phyloP scores from a whole-genome alignment of 2,888 invertebrate species.

The Agriopis marginaria region DNA sequence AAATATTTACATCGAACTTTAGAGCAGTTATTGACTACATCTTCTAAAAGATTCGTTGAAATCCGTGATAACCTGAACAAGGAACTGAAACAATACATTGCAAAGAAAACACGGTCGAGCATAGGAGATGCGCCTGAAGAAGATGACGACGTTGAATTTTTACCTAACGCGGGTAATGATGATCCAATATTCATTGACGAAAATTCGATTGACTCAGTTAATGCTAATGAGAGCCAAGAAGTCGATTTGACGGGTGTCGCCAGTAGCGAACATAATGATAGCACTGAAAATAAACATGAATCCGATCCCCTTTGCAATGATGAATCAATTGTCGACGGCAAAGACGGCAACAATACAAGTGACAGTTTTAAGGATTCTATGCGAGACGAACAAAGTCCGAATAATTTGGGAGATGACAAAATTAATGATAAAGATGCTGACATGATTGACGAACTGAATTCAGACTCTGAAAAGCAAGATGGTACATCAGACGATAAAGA shows the following conservation, averaged over 20 bases:
- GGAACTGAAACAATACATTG: slow-evolving; percentile 82
- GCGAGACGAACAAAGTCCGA: background rate
- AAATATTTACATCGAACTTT: slow-evolving; percentile 83
- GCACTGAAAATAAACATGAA: slow-evolving; percentile 65
- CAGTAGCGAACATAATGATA: slow-evolving; percentile 83
- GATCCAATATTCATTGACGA: slow-evolving; percentile 84
- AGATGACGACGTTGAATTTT: slow-evolving; percentile 76
- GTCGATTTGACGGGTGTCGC: slow-evolving; percentile 72
- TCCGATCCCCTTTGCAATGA: slow-evolving; percentile 37
- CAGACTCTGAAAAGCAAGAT: background rate
- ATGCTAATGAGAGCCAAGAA: slow-evolving; percentile 65
- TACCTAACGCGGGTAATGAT: slow-evolving; percentile 70
- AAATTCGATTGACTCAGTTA: slow-evolving; percentile 76
- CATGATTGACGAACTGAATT: background rate
- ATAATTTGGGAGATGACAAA: slow-evolving; percentile 1
- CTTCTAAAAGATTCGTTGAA: slow-evolving; percentile 83
- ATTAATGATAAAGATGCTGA: slow-evolving; percentile 17
- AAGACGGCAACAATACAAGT: slow-evolving; percentile 6
- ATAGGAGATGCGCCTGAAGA: slow-evolving; percentile 53
- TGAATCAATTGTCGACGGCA: slow-evolving; percentile 9
- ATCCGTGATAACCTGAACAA: slow-evolving; percentile 84
- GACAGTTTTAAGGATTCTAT: slow-evolving; percentile 7
- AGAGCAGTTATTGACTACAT: slow-evolving; percentile 84
- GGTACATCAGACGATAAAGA: background rate
- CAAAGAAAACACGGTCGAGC: slow-evolving; percentile 60